Evolutionary conservation across 1,140 invertebrate species (phyloP).

Genomic region (Philopotamus ludificatus): DNA sequence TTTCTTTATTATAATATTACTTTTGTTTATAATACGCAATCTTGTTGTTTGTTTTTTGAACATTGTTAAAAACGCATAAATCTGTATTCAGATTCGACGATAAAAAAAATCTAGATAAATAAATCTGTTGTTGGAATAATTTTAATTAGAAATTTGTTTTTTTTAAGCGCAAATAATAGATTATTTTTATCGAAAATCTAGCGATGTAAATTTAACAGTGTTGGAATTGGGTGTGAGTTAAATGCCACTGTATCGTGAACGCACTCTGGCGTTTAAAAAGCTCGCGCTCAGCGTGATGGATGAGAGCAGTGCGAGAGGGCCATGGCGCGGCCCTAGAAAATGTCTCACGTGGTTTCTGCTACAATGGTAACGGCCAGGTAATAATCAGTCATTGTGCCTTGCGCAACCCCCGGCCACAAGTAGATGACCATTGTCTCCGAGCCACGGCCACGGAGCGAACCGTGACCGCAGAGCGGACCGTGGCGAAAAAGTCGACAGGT

Average conservation of each 20-base stretch:
- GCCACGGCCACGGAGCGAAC: background rate
- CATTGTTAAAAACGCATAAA: background rate
- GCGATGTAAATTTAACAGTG: too few species aligned
- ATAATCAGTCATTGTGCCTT: conserved; percentile 23
- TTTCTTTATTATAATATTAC: too few species aligned
- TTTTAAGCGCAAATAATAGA: background rate
- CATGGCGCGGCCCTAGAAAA: background rate
- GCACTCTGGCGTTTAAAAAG: background rate
- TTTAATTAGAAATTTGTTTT: background rate
- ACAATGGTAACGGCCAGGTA: conserved; percentile 19
- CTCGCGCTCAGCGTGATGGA: background rate
- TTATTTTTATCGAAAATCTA: too few species aligned
- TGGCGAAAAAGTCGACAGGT: conserved; percentile 12
- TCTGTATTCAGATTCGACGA: background rate
- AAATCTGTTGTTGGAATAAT: background rate
- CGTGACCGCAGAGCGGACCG: background rate
- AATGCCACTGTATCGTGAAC: background rate
- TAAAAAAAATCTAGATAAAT: background rate
- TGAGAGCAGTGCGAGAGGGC: conserved; percentile 8
- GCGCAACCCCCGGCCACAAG: conserved; percentile 16
- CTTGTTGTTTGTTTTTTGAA: too few species aligned
- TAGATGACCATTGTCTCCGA: conserved; percentile 10
- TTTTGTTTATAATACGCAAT: too few species aligned
- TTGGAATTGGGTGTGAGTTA: background rate
- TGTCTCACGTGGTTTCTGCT: conserved; percentile 10